Percentiles rank a stretch among this genome's conserved stretches.
Evolutionary conservation across 2,113 vertebrate genomes (phyloP).

Genomic region (Theropithecus gelada): DNA sequence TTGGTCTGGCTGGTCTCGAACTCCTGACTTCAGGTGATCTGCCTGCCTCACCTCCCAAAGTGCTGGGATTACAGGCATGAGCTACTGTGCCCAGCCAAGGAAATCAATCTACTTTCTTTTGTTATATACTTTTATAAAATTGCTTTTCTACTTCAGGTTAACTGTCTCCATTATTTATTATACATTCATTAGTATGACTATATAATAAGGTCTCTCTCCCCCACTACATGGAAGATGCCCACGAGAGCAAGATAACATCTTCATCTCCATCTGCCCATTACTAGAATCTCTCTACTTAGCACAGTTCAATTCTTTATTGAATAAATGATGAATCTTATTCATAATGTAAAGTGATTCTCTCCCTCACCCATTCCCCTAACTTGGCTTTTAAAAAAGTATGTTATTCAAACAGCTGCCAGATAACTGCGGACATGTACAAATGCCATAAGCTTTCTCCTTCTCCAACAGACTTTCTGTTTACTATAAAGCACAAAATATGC

Average conservation of each 20-base stretch:
- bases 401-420: neutral
- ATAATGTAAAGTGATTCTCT: neutral
- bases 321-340: neutral
- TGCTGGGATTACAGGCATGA: too few relatives aligned
- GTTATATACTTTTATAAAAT: neutral
- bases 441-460: neutral
- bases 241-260: neutral
- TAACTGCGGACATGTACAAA: neutral
- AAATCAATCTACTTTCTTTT: neutral
- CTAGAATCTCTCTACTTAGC: neutral
- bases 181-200: neutral
- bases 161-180: neutral
- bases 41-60: too few relatives aligned
- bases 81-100: too few relatives aligned
- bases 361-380: neutral
- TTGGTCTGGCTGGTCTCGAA: too few relatives aligned
- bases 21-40: too few relatives aligned
- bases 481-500: neutral
- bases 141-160: neutral
- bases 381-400: neutral
- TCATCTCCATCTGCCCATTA: neutral
- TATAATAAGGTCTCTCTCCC: neutral
- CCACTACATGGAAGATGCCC: neutral
- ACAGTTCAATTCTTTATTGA: neutral
- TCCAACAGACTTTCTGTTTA: neutral